Conservation (phyloP, 2,797 vertebrate species). For the Spinus pinus region DNA sequence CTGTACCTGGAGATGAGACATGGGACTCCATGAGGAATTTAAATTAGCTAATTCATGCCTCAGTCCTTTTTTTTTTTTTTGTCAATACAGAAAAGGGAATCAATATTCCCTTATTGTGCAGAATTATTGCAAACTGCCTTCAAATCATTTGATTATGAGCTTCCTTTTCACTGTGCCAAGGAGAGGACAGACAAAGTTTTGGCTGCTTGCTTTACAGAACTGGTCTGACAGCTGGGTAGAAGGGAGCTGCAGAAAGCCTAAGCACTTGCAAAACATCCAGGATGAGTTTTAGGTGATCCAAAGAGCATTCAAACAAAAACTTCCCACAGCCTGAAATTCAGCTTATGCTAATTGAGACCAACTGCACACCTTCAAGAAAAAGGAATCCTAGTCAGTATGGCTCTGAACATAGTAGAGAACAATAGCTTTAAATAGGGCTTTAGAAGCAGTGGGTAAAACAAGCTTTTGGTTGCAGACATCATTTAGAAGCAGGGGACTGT, state of each 20-base stretch:
- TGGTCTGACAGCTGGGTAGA: neutral
- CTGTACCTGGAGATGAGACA: neutral
- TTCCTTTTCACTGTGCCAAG: constrained; percentile 5
- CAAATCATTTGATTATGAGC: neutral
- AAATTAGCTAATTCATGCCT: neutral
- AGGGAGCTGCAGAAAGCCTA: neutral
- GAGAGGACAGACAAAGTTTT: neutral
- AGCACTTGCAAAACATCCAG: neutral
- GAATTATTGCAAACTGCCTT: neutral
- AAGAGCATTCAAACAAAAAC: neutral
- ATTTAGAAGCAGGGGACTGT: neutral
- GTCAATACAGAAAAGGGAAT: neutral
- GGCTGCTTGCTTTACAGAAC: neutral
- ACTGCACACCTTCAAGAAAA: neutral
- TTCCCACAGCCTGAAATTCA: neutral
- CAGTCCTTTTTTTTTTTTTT: neutral
- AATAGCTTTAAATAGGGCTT: neutral
- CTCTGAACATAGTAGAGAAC: neutral
- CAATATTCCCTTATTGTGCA: neutral
- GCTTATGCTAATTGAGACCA: neutral
- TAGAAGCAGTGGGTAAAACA: neutral
- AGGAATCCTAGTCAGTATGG: neutral
- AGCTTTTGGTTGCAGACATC: neutral
- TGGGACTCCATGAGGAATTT: neutral
- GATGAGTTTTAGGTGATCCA: neutral